These are phyloP conservation scores for Caenorhabditis uteleia DNA, from an alignment of 2,888 invertebrate genomes.

Conservation along the genomic window DNA sequence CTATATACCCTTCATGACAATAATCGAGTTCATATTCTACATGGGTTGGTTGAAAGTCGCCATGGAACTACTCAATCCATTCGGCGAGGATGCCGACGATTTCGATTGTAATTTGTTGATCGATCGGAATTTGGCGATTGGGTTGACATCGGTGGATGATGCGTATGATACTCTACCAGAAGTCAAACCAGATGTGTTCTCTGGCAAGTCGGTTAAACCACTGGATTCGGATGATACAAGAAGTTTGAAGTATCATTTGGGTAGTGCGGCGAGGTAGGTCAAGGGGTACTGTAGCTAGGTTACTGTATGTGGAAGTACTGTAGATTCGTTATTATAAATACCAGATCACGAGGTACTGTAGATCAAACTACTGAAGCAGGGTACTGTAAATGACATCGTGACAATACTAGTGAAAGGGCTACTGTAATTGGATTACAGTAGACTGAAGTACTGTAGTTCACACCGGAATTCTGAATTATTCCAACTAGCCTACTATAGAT, in stretches of 20 bases:
- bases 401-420: too few species aligned
- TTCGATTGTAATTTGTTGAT: constrained; percentile 47
- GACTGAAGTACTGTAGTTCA: too few species aligned
- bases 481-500: too few species aligned
- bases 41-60: constrained; percentile 51
- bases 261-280: constrained; percentile 34
- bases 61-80: constrained; percentile 50
- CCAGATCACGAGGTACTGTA: too few species aligned
- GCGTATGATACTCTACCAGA: constrained; percentile 43
- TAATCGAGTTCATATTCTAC: constrained; percentile 8
- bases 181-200: constrained; percentile 40
- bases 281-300: too few species aligned
- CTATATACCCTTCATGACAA: constrained; percentile 5
- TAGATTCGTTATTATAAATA: too few species aligned
- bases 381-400: too few species aligned
- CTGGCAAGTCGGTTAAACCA: constrained; percentile 28
- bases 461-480: too few species aligned
- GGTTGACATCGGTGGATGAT: constrained; percentile 40
- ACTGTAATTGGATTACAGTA: too few species aligned
- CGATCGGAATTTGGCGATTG: constrained; percentile 45
- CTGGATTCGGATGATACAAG: constrained; percentile 37
- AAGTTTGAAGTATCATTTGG: constrained; percentile 39
- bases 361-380: too few species aligned
- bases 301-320: too few species aligned
- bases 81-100: constrained; percentile 49